Base-by-base conservation (phyloP, 1,140 invertebrate species). In the Arctopsyche grandis region DNA sequence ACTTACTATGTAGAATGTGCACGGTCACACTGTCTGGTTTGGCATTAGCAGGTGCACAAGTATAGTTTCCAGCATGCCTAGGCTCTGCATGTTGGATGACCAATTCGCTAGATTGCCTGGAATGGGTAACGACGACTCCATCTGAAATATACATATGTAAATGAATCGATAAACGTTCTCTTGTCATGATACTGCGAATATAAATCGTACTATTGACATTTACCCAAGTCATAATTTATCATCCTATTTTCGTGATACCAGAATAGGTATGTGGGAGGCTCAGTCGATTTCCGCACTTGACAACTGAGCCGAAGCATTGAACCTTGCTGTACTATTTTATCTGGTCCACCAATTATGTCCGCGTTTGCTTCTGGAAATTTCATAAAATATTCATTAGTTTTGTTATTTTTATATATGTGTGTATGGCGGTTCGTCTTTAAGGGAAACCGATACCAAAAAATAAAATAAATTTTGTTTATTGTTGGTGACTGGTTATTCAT, bases 171-270 rank as follows among this genome's bases (percentile, higher is more conserved):
- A 21, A 16, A 56, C 3, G 19, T 22, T 66, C 10, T 4, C 5
- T 66, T 16, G 5, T 21, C 9, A 19, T 66, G 60, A 21, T 7
- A 16, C 5, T 52, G 3, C 12, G 16, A 14, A 3, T 60, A 60
- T 21, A 66, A 66, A 66, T 19, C 66, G 29, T 73, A 52, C 22
- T 24, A 76, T 77, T 26, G 16, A 19, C 26, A 22, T 24, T 58
- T 77, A 89, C 94, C 93, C 74, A 91, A 89, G 86, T 96, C 95
- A 86, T 96, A 96, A 87, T 96, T 96, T 85, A 96, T 95, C 94
- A 96, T 96, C 77, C 94, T 90, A 83, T 93, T 93, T 85, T 96
- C 94, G 86, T 96, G 95, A 87, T 96, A 97, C 96, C 95, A 97
- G 89, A 96, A 96, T 46, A 97, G 91, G 84, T 93, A 97, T 10